Percentiles rank a stretch among this genome's conserved stretches.
Conservation (phyloP, 1,140 invertebrate genomes). For the Batillaria attramentaria region DNA sequence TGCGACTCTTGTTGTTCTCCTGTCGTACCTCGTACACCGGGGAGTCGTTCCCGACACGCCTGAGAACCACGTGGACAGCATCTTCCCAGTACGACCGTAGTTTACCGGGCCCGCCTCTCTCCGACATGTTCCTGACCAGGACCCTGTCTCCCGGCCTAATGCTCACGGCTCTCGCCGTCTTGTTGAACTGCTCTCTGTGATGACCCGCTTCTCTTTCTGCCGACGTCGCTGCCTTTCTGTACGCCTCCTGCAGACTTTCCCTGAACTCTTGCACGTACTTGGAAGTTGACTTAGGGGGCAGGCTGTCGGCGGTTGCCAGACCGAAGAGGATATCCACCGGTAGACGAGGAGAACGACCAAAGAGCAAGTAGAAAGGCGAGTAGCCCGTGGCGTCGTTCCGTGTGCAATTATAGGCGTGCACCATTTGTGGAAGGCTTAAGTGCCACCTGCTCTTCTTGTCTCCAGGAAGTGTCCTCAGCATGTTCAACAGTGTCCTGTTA, state of each 20-base stretch:
- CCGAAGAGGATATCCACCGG: constrained; percentile 40
- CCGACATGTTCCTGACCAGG: constrained; percentile 33
- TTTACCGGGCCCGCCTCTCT: constrained; percentile 42
- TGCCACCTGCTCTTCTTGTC: constrained; percentile 34
- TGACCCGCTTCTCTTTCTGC: not conserved
- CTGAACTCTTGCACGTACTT: constrained; percentile 9
- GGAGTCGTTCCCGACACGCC: constrained; percentile 8
- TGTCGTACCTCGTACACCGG: constrained; percentile 38
- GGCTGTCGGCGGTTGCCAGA: not conserved
- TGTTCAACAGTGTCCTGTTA: constrained; percentile 32
- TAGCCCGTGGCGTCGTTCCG: constrained; percentile 36
- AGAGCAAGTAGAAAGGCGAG: constrained; percentile 33
- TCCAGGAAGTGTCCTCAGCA: constrained; percentile 33
- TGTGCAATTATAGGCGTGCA: constrained; percentile 44
- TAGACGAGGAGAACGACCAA: constrained; percentile 39
- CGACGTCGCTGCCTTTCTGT: constrained; percentile 12
- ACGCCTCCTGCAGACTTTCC: constrained; percentile 19
- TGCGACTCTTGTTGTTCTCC: constrained; percentile 12
- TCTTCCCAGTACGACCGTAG: constrained; percentile 38
- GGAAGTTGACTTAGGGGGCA: not conserved
- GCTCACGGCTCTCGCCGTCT: not conserved
- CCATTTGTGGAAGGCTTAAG: constrained; percentile 33
- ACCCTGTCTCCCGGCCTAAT: constrained; percentile 43
- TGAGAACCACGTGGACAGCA: constrained; percentile 24
- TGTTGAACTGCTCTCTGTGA: not conserved